phyloP scores from a whole-genome alignment of 2,797 vertebrate genomes.

The Gobionotothen gibberifrons region DNA sequence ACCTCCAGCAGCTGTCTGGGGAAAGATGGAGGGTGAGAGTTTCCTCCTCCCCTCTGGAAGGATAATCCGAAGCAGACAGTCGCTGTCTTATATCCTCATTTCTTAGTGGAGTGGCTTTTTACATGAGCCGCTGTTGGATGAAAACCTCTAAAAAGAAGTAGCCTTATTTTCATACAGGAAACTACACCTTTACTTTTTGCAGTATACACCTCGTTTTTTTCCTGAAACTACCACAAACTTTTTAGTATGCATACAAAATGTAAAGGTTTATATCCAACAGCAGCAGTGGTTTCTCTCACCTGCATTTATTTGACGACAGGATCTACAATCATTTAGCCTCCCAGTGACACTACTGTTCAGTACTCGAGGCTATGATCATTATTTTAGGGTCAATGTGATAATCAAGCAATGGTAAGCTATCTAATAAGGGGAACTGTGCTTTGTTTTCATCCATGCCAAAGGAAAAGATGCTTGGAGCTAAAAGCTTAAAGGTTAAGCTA shows the following conservation, averaged over 20 bases:
- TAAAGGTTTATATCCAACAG: slow-evolving; percentile 53
- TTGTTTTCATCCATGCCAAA: slow-evolving; percentile 76
- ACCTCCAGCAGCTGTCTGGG: slow-evolving; percentile 25
- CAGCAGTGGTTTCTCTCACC: slow-evolving; percentile 27
- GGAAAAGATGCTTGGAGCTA: slow-evolving; percentile 56
- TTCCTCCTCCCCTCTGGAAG: slow-evolving; percentile 12
- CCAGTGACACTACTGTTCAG: slow-evolving; percentile 49
- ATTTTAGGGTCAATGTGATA: slow-evolving; percentile 62
- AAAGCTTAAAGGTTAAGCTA: slow-evolving; percentile 38
- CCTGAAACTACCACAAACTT: slow-evolving; percentile 1
- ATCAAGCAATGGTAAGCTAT: slow-evolving; percentile 67
- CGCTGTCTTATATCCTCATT: slow-evolving; percentile 44
- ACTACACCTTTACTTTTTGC: slow-evolving; percentile 25
- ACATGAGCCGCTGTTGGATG: slow-evolving; percentile 56
- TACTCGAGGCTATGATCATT: slow-evolving; percentile 48
- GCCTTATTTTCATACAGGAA: slow-evolving; percentile 58
- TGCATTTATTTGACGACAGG: slow-evolving; percentile 17
- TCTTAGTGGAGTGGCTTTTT: slow-evolving; percentile 39
- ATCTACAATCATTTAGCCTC: slow-evolving; percentile 46
- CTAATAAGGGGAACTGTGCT: slow-evolving; percentile 56
- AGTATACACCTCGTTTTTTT: slow-evolving; percentile 18
- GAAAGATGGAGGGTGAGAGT: slow-evolving; percentile 21
- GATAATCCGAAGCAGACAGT: slow-evolving; percentile 13
- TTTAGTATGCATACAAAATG: slow-evolving; percentile 1
- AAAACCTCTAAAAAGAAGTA: slow-evolving; percentile 38